Base-by-base conservation (phyloP, 2,888 invertebrate species). In the Aethes cnicana region DNA sequence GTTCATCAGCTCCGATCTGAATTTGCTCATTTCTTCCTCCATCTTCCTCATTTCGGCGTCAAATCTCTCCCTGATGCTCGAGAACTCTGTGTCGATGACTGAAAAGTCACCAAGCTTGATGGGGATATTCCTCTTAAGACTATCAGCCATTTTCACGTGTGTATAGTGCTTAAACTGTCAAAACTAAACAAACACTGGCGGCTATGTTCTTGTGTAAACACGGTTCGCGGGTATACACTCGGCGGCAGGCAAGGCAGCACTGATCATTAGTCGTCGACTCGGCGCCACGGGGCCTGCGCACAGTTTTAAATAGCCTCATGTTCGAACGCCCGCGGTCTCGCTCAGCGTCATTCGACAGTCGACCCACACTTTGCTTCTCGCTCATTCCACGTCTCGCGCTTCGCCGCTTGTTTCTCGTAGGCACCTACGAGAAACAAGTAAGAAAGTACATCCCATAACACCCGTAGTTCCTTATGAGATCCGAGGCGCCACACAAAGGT, bases 21-120 rank as follows among this genome's bases (percentile, higher is more conserved):
- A 97, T 91, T 95, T 95, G 82, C 95, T 94, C 98, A 98, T 98
- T 91, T 98, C 98, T 74, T 98, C 98, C 91, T 98, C 98, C 96
- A 98, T 98, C 91, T 97, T 97, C 74, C 95, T 93, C 98, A 98
- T 98, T 92, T 98, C 98, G 61, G 95, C 94, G 86, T 98, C 98
- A 86, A 98, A 98, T 67, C 97, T 92, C 84, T 97, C 97, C 74
- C 97, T 93, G 82, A 98, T 98, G 90, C 95, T 97, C 77, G 96
- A 96, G 91, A 98, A 98, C 90, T 98, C 98, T 65, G 96, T 96
- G 89, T 98, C 97, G 90, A 97, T 96, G 81, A 98, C 96, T 91
- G 96, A 96, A 91, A 96, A 96, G 87, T 97, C 97, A 69, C 96
- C 96, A 85, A 97, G 92, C 90, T 95, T 96, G 90, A 97, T 96